These are phyloP conservation scores for Eurytoma adleriae DNA, from an alignment of 2,888 invertebrate genomes.

Conservation along the genomic window DNA sequence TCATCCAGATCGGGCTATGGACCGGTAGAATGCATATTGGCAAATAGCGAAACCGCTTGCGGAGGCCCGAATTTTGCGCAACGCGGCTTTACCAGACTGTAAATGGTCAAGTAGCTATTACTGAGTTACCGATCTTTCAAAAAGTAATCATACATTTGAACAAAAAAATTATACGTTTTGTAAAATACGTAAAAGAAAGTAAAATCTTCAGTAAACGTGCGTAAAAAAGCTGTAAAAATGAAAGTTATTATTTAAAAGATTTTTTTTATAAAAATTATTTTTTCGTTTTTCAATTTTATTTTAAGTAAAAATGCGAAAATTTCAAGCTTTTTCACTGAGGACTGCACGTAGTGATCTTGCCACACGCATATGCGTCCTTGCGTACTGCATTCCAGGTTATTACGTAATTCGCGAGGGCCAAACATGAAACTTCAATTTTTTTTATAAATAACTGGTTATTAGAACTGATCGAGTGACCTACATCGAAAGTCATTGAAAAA, in stretches of 20 bases:
- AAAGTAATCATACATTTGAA: neutral
- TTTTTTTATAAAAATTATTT: neutral
- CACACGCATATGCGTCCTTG: neutral
- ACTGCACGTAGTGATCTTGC: neutral
- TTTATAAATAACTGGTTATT: neutral
- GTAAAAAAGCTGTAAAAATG: too few relatives aligned
- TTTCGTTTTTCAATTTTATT: neutral
- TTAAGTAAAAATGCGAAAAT: too few relatives aligned
- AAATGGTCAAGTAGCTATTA: neutral
- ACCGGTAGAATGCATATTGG: slow-evolving; percentile 39
- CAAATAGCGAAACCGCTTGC: slow-evolving; percentile 18
- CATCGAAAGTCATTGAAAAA: too few relatives aligned
- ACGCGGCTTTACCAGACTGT: neutral
- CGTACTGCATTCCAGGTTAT: neutral
- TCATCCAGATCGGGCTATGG: slow-evolving; percentile 8
- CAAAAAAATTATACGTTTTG: neutral
- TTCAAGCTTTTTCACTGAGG: neutral
- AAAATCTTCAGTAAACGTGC: too few relatives aligned
- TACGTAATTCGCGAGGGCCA: neutral
- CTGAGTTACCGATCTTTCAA: neutral
- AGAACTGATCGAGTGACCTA: too few relatives aligned
- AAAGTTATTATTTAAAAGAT: too few relatives aligned
- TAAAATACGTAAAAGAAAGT: too few relatives aligned
- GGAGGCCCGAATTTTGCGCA: neutral
- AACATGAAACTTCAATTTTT: slow-evolving; percentile 62